Conservation (phyloP, 2,888 invertebrate species). For the Erebia ligea region DNA sequence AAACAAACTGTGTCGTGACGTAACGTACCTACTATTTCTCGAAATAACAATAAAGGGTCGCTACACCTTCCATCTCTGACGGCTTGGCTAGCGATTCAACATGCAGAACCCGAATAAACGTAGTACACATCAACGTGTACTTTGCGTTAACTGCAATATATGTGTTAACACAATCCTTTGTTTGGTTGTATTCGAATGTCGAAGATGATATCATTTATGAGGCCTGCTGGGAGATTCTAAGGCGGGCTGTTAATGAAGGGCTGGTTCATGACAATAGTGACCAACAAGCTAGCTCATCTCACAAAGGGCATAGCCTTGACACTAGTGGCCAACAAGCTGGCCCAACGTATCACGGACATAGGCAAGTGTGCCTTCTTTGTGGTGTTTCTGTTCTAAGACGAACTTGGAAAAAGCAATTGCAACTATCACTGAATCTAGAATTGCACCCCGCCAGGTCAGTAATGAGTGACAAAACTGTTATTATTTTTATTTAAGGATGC, state of each 20-base stretch:
- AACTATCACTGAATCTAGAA: conserved; percentile 22
- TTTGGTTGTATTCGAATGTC: too few species aligned
- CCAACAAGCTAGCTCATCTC: too few species aligned
- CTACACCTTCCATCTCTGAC: too few species aligned
- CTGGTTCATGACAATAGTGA: not conserved
- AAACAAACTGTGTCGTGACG: too few species aligned
- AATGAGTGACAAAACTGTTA: not conserved
- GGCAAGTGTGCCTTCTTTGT: conserved; percentile 30
- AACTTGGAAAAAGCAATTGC: conserved; percentile 27
- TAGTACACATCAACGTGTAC: too few species aligned
- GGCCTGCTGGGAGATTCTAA: conserved; percentile 28
- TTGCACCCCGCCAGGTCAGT: conserved; percentile 27
- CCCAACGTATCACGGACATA: conserved; percentile 24
- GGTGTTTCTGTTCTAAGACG: conserved; percentile 17
- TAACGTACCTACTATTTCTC: too few species aligned
- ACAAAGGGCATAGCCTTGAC: not conserved
- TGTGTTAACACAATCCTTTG: too few species aligned
- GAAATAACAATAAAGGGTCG: too few species aligned
- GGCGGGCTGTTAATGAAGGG: conserved; percentile 14
- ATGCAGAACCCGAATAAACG: too few species aligned
- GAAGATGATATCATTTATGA: conserved; percentile 33
- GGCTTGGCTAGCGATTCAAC: too few species aligned
- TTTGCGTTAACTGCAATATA: too few species aligned
- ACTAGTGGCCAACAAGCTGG: conserved; percentile 24
- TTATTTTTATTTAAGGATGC: not conserved